Evolutionary conservation across 2,113 vertebrate genomes (phyloP).

Genomic region (Ellobius talpinus): DNA sequence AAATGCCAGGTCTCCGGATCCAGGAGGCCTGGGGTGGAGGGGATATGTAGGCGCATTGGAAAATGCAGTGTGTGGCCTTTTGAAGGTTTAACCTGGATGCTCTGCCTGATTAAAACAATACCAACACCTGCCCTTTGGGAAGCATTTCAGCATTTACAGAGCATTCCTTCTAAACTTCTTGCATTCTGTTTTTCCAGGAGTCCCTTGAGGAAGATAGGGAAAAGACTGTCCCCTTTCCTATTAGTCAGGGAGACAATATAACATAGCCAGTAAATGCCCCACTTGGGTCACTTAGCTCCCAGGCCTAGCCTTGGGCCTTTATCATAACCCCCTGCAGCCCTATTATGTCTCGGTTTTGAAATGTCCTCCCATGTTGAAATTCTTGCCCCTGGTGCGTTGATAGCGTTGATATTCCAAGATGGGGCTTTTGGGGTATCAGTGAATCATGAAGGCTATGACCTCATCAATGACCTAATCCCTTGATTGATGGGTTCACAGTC

Average conservation of each 20-base stretch:
- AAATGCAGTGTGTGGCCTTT: constrained; percentile 67
- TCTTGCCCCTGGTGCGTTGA: neutral
- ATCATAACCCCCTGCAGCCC: neutral
- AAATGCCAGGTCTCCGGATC: constrained; percentile 71
- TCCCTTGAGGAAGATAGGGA: neutral
- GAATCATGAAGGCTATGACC: neutral
- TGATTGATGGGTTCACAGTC: neutral
- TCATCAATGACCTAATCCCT: neutral
- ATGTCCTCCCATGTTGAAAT: neutral
- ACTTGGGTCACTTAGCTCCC: neutral
- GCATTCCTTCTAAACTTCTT: neutral
- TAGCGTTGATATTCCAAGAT: neutral
- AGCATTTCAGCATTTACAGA: constrained; percentile 4
- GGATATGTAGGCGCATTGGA: constrained; percentile 67
- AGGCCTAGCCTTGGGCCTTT: neutral
- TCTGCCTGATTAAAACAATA: constrained; percentile 32
- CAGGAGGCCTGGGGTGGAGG: constrained; percentile 54
- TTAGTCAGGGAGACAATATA: neutral
- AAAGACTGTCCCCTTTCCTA: constrained; percentile 4
- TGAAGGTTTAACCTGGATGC: constrained; percentile 64
- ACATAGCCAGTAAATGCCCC: neutral
- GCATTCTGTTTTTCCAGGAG: constrained; percentile 30
- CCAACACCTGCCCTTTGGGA: constrained; percentile 52
- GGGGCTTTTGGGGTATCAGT: neutral
- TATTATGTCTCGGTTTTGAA: neutral